Base-by-base conservation (phyloP, 1,140 invertebrate genomes). In the Agrilus planipennis region DNA sequence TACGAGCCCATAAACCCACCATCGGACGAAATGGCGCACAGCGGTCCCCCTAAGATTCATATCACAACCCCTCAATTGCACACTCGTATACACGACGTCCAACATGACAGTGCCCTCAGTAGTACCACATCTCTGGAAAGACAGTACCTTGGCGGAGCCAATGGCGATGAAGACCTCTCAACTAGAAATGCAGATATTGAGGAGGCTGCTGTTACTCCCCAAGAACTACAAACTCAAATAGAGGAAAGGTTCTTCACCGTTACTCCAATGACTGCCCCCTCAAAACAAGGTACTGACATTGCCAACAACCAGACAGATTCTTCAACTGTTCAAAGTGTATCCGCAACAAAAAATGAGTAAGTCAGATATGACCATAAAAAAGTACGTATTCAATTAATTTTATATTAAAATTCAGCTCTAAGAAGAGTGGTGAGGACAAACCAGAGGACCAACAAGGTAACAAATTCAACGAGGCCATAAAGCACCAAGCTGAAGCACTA, bases 1-100 rank as follows among this genome's bases (percentile, higher is more conserved):
- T 89, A 89, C 68, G 84, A 89, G 68, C 81, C 83, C 45, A 77
- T 88, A 53, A 62, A 52, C 34, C 52, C 58, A 44, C 60, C 60
- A 23, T 41, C 51, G 11, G 54, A 54, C 23, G 20, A 16, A 30
- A 39, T 39, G 28, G 12, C 35, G 10, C 27, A 20, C 19, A 22
- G 31, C 31, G 35, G 34, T 15, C 21, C 29, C 25, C 22, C 34
- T n/a, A 10, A 11, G 27, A 34, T 23, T 23, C 12, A 19, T 18
- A 28, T 11, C 41, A 37, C 41, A 32, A 32, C n/a, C 18, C 29
- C 10, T 36, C 39, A 32, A 42, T 34, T 21, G 28, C 34, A 16
- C 16, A 39, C 11, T 31, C 43, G 14, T 28, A 29, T n/a, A 28
- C 35, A 12, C 32, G 30, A 27, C 36, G 18, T 14, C 6, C 28